phyloP scores from a whole-genome alignment of 2,113 vertebrate genomes.

The Oryctolagus cuniculus region DNA sequence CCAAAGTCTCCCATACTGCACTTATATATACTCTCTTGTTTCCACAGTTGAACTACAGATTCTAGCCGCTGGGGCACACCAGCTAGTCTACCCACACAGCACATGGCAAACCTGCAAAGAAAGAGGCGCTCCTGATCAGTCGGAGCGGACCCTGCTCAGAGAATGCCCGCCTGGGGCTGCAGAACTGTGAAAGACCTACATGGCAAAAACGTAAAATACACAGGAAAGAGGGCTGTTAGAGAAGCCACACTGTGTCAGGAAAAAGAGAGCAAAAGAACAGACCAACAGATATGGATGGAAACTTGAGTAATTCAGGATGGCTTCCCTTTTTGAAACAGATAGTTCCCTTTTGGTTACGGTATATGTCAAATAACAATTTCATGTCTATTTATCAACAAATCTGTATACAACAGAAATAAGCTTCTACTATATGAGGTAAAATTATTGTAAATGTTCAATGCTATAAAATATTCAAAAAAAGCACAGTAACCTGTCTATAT shows the following conservation, averaged over 20 bases:
- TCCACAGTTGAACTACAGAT: slow-evolving; percentile 86
- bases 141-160: slow-evolving; percentile 99
- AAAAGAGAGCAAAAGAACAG: slow-evolving; percentile 82
- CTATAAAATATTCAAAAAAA: slow-evolving; percentile 52
- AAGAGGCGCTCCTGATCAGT: slow-evolving; percentile 99
- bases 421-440: slow-evolving; percentile 41
- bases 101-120: slow-evolving; percentile 99
- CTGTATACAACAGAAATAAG: slow-evolving; percentile 36
- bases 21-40: slow-evolving; percentile 85
- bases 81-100: slow-evolving; percentile 90
- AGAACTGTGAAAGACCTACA: slow-evolving; percentile 99
- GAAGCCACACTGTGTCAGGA: slow-evolving; percentile 84
- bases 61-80: slow-evolving; percentile 77
- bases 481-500: not conserved
- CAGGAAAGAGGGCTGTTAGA: slow-evolving; percentile 90
- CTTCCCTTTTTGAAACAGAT: slow-evolving; percentile 36
- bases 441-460: slow-evolving; percentile 44
- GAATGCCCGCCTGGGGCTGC: slow-evolving; percentile 99
- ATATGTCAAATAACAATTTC: slow-evolving; percentile 64
- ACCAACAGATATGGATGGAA: slow-evolving; percentile 72
- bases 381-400: slow-evolving; percentile 53
- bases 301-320: slow-evolving; percentile 68
- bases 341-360: not conserved
- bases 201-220: slow-evolving; percentile 92
- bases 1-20: not conserved